Conservation (phyloP, 2,113 vertebrate species). For the Anseranas semipalmata region DNA sequence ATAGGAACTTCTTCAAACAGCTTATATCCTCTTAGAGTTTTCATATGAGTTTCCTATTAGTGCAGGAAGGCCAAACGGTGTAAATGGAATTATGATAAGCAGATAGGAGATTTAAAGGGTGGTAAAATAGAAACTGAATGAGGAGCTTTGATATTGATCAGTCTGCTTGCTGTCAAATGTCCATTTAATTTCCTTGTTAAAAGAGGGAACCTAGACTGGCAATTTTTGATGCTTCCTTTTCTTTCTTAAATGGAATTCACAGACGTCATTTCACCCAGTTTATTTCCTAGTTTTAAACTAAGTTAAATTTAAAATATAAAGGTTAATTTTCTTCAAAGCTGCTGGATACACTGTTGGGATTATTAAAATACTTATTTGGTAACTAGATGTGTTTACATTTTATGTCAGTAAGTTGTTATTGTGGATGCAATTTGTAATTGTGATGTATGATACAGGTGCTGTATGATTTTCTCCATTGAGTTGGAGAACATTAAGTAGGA, state of each 20-base stretch:
- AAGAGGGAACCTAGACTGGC: background rate
- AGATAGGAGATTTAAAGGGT: conserved; percentile 2
- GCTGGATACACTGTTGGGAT: background rate
- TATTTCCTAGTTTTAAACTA: background rate
- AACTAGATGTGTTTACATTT: background rate
- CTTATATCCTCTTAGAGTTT: background rate
- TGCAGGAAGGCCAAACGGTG: background rate
- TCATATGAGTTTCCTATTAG: background rate
- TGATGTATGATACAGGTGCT: background rate
- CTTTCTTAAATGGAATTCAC: background rate
- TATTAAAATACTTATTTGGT: background rate
- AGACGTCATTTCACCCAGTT: background rate
- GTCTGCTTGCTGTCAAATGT: background rate
- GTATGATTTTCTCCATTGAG: background rate
- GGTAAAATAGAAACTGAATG: background rate
- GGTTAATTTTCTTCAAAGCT: background rate
- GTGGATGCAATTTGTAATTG: background rate
- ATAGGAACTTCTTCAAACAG: background rate
- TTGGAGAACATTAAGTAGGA: background rate
- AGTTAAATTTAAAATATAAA: background rate
- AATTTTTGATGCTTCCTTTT: background rate
- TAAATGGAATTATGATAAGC: background rate
- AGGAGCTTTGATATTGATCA: background rate
- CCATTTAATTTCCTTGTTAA: background rate
- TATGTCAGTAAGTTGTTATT: background rate